These are phyloP conservation scores for Gadopsis bispinosus DNA, from an alignment of 2,797 vertebrate species.

Conservation along the genomic window DNA sequence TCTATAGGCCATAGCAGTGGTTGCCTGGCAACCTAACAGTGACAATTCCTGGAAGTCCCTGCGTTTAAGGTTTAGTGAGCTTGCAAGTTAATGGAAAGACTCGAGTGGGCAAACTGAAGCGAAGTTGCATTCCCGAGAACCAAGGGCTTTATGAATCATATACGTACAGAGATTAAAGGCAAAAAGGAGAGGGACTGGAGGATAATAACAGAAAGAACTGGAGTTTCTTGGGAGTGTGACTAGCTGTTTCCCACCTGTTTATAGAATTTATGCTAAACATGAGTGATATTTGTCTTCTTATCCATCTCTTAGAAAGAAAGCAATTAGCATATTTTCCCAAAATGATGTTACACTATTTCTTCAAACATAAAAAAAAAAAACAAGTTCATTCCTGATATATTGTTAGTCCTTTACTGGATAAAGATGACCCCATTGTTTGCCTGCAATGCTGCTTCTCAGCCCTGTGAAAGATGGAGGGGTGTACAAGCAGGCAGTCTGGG, in stretches of 20 bases:
- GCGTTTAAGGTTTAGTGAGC: not conserved
- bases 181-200: not conserved
- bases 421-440: conserved; percentile 28
- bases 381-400: conserved; percentile 3
- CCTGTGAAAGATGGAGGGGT: conserved; percentile 8
- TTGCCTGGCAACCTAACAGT: conserved; percentile 6
- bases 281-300: not conserved
- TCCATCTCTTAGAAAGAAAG: not conserved
- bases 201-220: not conserved
- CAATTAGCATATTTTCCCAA: not conserved
- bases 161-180: not conserved
- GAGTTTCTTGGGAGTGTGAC: not conserved
- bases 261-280: not conserved
- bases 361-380: not conserved
- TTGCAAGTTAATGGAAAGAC: not conserved
- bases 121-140: not conserved
- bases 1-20: not conserved
- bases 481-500: not conserved
- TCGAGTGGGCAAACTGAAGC: not conserved
- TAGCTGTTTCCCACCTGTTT: not conserved
- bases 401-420: not conserved
- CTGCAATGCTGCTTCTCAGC: conserved; percentile 3
- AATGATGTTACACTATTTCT: not conserved
- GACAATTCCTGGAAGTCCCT: not conserved
- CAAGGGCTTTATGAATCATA: not conserved